Base-by-base conservation (phyloP, 2,113 vertebrate genomes). In the Hypocryptadius cinnamomeus region DNA sequence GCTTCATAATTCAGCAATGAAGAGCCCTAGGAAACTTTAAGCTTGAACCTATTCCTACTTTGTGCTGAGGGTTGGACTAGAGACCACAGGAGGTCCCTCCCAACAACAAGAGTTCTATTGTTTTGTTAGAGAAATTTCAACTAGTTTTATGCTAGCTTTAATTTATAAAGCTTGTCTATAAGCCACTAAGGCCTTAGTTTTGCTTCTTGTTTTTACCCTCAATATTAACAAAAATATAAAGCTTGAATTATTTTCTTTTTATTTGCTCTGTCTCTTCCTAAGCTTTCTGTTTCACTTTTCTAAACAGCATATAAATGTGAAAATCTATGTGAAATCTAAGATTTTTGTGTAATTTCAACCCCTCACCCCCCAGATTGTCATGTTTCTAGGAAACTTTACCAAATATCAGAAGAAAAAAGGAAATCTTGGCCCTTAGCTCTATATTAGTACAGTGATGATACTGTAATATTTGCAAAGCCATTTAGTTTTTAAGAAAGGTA, bases 351-450 rank as follows among this genome's bases (percentile, higher is more conserved):
- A 8, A 7, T 53, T 39, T 89, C 1, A 0, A 16, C 17, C 12
- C 5, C 3, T 16, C 16, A 11, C 1, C 2, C 13, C 4, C 8
- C 2, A 21, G 0, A 77, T 72, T 73, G 6, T 35, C 11, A 23
- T 65, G 11, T 37, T 5, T 59, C 16, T 54, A 66, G 47, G 27
- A 86, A 78, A 45, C 9, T 3, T 61, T 53, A 30, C 7, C 13
- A 65, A 64, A 72, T 18, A 72, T 8, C 8, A 72, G n/a, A 44
- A 79, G 2, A 28, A 60, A 82, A 72, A 68, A 47, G 3, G 9
- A 80, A 54, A 54, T 48, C 11, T 25, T 70, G 7, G 19, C 8
- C 10, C 42, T 42, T 61, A 37, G 3, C 10, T 85, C 39, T 64
- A 3, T 22, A 51, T 16, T 33, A 79, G 7, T 44, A 28, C 15